These are phyloP conservation scores for Doryteuthis pealeii DNA, from an alignment of 1,140 invertebrate species.

Conservation along the genomic window DNA sequence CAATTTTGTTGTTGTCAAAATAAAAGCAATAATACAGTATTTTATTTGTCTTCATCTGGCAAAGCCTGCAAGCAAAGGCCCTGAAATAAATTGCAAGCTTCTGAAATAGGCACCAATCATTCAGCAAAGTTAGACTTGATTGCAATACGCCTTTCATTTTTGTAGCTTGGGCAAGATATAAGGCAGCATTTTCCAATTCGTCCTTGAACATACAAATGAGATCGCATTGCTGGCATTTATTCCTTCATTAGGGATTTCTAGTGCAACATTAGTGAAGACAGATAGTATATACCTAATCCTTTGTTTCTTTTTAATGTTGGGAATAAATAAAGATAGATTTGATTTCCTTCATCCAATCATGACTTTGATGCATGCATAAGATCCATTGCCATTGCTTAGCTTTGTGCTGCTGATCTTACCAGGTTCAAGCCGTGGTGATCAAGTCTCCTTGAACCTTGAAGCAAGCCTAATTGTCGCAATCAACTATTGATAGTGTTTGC, in stretches of 20 bases:
- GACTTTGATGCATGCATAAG: constrained; percentile 22
- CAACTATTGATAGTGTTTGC: constrained; percentile 19
- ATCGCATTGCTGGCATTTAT: constrained; percentile 20
- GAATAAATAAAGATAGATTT: not conserved
- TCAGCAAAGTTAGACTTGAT: constrained; percentile 26
- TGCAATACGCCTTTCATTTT: constrained; percentile 21
- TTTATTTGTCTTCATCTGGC: not conserved
- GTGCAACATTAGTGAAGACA: constrained; percentile 25
- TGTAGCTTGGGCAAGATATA: constrained; percentile 21
- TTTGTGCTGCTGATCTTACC: constrained; percentile 21
- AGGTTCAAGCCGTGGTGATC: constrained; percentile 26
- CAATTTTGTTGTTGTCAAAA: constrained; percentile 33
- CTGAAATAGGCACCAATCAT: constrained; percentile 21
- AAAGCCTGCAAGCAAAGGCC: constrained; percentile 10
- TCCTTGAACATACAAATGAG: constrained; percentile 20
- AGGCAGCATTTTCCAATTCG: constrained; percentile 22
- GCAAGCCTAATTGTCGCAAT: constrained; percentile 29
- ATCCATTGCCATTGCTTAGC: constrained; percentile 15
- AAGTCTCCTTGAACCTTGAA: constrained; percentile 25
- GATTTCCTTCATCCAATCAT: constrained; percentile 23
- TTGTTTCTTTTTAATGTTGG: not conserved
- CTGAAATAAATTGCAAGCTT: constrained; percentile 19
- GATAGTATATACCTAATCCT: not conserved
- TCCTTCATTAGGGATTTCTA: constrained; percentile 22
- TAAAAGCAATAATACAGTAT: constrained; percentile 26